Evolutionary conservation across 2,113 vertebrate genomes (phyloP).

Genomic region (Scomber scombrus): DNA sequence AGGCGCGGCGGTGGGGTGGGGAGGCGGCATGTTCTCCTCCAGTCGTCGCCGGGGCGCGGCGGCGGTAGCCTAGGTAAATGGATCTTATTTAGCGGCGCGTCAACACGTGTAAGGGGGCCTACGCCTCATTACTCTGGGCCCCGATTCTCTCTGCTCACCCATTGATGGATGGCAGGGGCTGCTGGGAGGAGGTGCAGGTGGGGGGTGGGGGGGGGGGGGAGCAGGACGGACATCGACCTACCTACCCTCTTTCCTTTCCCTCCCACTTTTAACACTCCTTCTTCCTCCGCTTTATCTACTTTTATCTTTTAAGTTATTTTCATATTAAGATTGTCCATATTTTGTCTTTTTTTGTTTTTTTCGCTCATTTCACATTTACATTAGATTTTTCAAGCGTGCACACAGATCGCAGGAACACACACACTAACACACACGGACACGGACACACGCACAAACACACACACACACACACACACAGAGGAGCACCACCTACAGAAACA

Average conservation of each 20-base stretch:
- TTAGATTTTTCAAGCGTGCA: no score
- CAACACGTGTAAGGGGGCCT: slow-evolving; percentile 86
- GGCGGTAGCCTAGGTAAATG: slow-evolving; percentile 83
- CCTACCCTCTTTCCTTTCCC: not conserved
- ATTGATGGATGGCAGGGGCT: slow-evolving; percentile 82
- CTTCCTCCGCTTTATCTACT: not conserved
- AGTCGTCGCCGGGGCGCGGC: slow-evolving; percentile 49
- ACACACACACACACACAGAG: no score
- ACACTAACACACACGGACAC: no score
- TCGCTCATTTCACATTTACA: no score
- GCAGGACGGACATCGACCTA: slow-evolving; percentile 52
- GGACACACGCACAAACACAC: no score
- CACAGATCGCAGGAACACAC: no score
- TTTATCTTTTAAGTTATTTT: slow-evolving; percentile 16
- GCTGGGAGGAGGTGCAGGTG: slow-evolving; percentile 63
- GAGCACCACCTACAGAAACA: no score
- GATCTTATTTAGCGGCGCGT: slow-evolving; percentile 87
- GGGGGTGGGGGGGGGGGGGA: slow-evolving; percentile 1
- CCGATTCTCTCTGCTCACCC: slow-evolving; percentile 74
- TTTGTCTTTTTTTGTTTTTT: not conserved
- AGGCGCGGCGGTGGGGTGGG: slow-evolving; percentile 1
- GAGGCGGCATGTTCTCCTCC: slow-evolving; percentile 52
- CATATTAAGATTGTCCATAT: not conserved
- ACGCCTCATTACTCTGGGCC: slow-evolving; percentile 85
- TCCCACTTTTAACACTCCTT: slow-evolving; percentile 16